These are phyloP conservation scores for Calephelis nemesis DNA, from an alignment of 1,140 invertebrate species.

Conservation along the genomic window DNA sequence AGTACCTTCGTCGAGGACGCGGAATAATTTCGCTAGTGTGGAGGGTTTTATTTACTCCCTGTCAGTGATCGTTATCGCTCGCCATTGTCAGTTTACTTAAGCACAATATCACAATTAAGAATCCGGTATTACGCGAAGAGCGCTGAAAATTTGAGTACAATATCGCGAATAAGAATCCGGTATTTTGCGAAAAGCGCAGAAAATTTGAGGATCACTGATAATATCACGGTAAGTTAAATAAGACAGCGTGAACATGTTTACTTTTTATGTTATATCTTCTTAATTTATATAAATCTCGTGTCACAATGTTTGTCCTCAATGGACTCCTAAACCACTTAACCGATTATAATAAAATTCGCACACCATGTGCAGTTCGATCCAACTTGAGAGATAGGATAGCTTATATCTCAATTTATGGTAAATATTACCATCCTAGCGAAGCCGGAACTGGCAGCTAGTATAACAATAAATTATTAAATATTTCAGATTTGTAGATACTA, in stretches of 20 bases:
- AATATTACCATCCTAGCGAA: no score
- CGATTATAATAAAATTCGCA: no score
- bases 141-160: conserved; percentile 52
- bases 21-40: conserved; percentile 48
- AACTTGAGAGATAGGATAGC: no score
- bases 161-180: conserved; percentile 63
- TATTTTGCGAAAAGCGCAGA: conserved; percentile 61
- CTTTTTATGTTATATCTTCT: no score
- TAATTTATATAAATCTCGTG: no score
- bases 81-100: neutral
- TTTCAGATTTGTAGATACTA: no score
- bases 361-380: no score
- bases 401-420: no score
- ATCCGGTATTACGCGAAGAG: conserved; percentile 61
- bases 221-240: conserved; percentile 51
- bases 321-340: no score
- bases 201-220: conserved; percentile 53
- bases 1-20: conserved; percentile 64
- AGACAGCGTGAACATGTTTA: neutral
- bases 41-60: conserved; percentile 50
- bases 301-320: no score
- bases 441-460: no score
- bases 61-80: conserved; percentile 51
- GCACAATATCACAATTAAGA: conserved; percentile 64
- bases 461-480: no score